Evolutionary conservation across 2,797 vertebrate genomes (phyloP), one percentile per base, ranked within the genome.

Genomic region (Dicrostonyx torquatus): DNA sequence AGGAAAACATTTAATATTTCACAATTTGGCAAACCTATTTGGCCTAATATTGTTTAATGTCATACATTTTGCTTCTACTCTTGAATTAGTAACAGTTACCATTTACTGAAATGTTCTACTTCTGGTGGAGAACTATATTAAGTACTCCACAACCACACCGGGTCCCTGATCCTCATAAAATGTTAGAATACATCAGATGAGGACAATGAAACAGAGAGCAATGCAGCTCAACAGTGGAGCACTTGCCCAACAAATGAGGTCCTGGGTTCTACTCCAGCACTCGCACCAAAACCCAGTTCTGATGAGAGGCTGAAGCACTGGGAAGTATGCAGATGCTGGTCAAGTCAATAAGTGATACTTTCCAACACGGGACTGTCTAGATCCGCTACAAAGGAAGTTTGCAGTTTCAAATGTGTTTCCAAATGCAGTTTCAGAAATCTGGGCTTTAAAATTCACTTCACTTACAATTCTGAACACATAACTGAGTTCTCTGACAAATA

Each of bases 81-180:
- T 26, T 85, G 29, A 75, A 55, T 13, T 73, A 26, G 2, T 80
- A 92, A 90, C 1, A 79, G 50, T 68, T 45, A 80, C 37, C 34
- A 92, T 86, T 85, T 82, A 87, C 4, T 72, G 9, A 45, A 91
- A 91, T 79, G 48, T 60, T n/a, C 40, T 86, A 91, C 8, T 91
- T 24, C 24, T 26, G 26, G 70, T 14, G n/a, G 0, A 82, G 31
- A 94, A 92, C 34, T 73, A 60, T 58, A 77, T 45, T 53, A 77
- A 72, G 10, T 43, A 66, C 4, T 85, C 73, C n/a, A 87, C 89
- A 94, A 90, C 60, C 37, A 13, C 17, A 55, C 12, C 11, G n/a
- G 24, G 9, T 70, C 43, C 89, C 34, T 89, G 72, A 91, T 73
- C 62, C n/a, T 91, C 87, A 93, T 43, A 90, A 64, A 14, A 68